Evolutionary conservation across 2,113 vertebrate species (phyloP).

Genomic region (Ptyas mucosa): DNA sequence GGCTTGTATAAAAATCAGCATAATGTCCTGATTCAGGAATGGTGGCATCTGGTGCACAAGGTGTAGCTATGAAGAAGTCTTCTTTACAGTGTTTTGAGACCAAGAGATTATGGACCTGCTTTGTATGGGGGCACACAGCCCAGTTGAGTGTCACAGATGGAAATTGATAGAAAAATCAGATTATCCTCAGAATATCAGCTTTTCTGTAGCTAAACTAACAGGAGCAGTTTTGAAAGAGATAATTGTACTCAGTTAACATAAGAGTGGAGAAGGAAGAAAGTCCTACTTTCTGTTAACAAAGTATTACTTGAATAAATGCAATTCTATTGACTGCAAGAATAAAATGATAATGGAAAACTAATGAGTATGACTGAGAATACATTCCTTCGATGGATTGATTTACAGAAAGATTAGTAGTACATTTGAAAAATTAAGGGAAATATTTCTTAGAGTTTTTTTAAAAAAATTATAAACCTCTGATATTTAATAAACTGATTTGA

Average conservation of each 20-base stretch:
- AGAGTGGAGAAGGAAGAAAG: background rate
- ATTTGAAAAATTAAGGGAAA: background rate
- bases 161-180: background rate
- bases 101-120: background rate
- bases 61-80: background rate
- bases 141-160: background rate
- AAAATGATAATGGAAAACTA: background rate
- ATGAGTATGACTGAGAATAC: background rate
- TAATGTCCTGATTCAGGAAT: background rate
- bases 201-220: background rate
- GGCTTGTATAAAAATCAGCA: background rate
- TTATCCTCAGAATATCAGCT: background rate
- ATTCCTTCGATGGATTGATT: background rate
- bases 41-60: background rate
- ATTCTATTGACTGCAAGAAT: background rate
- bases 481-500: background rate
- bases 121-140: background rate
- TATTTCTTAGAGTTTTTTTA: background rate
- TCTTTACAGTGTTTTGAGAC: background rate
- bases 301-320: background rate
- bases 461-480: background rate
- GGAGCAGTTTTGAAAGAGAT: background rate
- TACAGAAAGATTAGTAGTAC: background rate
- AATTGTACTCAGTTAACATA: background rate
- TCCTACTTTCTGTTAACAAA: background rate